Percentiles rank a stretch among this genome's conserved stretches.
phyloP scores from a whole-genome alignment of 2,888 invertebrate species.

The Siphonodentalium dalli region DNA sequence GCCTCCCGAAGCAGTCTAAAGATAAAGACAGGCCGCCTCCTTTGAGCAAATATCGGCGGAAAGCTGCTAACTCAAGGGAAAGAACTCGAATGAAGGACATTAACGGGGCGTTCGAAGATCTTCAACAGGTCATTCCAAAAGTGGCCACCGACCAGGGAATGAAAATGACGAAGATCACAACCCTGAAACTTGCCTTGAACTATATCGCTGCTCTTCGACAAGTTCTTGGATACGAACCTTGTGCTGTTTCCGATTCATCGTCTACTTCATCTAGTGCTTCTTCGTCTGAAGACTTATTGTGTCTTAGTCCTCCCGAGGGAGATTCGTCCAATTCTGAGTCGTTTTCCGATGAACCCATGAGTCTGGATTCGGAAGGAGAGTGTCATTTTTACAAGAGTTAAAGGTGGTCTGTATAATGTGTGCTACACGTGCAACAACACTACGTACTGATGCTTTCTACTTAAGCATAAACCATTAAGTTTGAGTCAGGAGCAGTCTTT shows the following conservation, averaged over 20 bases:
- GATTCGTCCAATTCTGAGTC: constrained; percentile 33
- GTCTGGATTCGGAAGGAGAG: no score
- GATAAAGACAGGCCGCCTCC: constrained; percentile 70
- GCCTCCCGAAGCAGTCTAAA: constrained; percentile 59
- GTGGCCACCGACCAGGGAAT: constrained; percentile 38
- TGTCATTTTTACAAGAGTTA: no score
- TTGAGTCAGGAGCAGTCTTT: no score
- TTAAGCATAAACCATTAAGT: no score
- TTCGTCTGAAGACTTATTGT: constrained; percentile 35
- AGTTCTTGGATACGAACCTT: constrained; percentile 40
- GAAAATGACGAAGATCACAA: constrained; percentile 84
- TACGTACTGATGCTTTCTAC: no score
- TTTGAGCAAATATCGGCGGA: constrained; percentile 86
- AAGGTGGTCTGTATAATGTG: no score
- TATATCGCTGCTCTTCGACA: constrained; percentile 77
- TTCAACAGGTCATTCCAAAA: constrained; percentile 78
- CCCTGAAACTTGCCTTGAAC: constrained; percentile 84
- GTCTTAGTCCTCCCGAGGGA: constrained; percentile 34
- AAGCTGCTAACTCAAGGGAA: constrained; percentile 89
- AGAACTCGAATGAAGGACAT: constrained; percentile 88
- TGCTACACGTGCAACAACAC: no score
- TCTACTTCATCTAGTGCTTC: no score
- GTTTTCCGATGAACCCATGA: constrained; percentile 17
- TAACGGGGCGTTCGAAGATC: constrained; percentile 84
- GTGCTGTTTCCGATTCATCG: constrained; percentile 10